Base-by-base conservation (phyloP, 1,140 invertebrate genomes). In the Ladona fulva region DNA sequence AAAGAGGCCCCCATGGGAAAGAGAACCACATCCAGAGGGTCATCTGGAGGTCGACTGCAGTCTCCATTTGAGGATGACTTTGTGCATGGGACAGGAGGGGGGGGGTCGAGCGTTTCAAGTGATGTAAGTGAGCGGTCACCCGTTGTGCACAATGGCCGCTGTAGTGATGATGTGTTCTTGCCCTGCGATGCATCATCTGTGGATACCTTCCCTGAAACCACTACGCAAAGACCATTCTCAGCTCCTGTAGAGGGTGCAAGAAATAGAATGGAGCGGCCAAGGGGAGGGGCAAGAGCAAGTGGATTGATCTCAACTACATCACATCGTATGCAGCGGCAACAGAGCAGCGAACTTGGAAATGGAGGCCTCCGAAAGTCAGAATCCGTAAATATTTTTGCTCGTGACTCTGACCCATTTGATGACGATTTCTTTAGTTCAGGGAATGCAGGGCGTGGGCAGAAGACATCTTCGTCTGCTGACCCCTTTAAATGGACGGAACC, bases 351-450 rank as follows among this genome's bases (percentile, higher is more conserved):
- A 86, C 77, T 82, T 83, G 0, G 74, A 25, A 75, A 66, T 22
- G 22, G 22, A 19, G 12, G 52, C 12, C 44, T 25, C 44, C 77
- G 52, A 75, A 95, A 95, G 84, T 95, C 93, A 0, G 93, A 95
- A 82, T 95, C 94, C 1, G 91, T 95, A 22, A 95, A 95, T 83
- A 95, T 95, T 80, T 95, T 95, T 84, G 90, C 90, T 8, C 87
- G 92, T 73, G 89, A 91, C 81, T 90, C 88, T 82, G 94, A 95
- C 87, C 94, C 94, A 6, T 95, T 95, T 83, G 92, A 93, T 80
- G 92, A 94, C 77, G 93, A 95, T 80, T 93, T 94, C 81, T 95
- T 95, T 84, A 94, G 94, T 86, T 84, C 85, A 84, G 84, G 83
- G 84, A 85, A 86, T 85, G 85, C 86, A 85, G 85, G 84, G 85